Evolutionary conservation across 2,797 vertebrate species (phyloP).

Genomic region (Basileuterus tristriatus): DNA sequence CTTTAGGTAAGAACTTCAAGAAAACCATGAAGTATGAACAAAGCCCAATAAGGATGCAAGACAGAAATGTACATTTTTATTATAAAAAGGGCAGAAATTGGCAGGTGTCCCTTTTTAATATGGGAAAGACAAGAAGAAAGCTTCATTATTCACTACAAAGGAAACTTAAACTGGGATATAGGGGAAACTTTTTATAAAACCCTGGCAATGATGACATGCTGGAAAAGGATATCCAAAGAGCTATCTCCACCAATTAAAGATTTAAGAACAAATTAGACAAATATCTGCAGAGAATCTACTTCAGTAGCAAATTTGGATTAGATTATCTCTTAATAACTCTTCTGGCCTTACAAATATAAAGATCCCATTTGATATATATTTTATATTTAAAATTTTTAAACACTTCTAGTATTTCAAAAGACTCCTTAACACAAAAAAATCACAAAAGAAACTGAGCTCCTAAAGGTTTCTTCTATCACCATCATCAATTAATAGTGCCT

Average conservation of each 20-base stretch:
- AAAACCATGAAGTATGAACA: neutral
- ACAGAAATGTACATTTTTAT: neutral
- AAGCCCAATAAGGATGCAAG: neutral
- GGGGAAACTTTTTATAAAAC: neutral
- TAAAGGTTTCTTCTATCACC: neutral
- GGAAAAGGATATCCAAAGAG: neutral
- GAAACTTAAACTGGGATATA: neutral
- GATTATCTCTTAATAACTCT: neutral
- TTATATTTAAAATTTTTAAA: neutral
- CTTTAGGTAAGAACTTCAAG: neutral
- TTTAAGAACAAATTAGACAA: neutral
- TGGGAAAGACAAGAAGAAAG: neutral
- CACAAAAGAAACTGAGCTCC: neutral
- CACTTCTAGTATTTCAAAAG: neutral
- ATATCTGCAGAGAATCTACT: neutral
- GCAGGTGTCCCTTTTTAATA: neutral
- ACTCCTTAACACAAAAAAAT: neutral
- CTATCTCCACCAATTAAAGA: neutral
- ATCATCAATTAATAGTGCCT: neutral
- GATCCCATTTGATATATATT: neutral
- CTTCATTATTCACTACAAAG: neutral
- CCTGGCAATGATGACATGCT: neutral
- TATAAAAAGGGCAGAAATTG: neutral
- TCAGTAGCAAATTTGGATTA: neutral
- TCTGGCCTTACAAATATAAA: neutral